Evolutionary conservation across 2,888 invertebrate species (phyloP).

Genomic region (Cenopis cana): DNA sequence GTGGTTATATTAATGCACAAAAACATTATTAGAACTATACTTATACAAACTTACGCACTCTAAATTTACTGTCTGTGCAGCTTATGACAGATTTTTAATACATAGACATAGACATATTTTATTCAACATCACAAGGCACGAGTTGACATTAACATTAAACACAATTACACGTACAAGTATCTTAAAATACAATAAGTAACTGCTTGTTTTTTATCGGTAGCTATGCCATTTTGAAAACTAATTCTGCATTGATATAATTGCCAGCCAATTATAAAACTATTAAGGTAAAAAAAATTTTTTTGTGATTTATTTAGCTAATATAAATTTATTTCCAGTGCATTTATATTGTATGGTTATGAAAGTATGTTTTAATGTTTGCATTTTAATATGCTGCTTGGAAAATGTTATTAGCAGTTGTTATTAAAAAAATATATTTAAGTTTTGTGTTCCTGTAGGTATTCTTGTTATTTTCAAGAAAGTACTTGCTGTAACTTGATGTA

Average conservation of each 20-base stretch:
- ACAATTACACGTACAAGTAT: no score
- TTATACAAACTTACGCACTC: no score
- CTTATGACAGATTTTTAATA: no score
- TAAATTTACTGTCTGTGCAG: no score
- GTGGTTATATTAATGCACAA: not conserved
- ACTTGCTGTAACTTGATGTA: no score
- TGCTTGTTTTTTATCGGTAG: not conserved
- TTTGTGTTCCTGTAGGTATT: not conserved
- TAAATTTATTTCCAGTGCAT: constrained; percentile 57
- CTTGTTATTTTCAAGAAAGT: not conserved
- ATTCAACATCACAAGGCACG: no score
- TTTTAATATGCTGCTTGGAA: constrained; percentile 46
- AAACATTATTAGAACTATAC: no score
- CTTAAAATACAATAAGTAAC: not conserved
- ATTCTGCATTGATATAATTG: not conserved
- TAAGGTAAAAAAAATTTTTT: constrained; percentile 38
- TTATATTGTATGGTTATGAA: constrained; percentile 55
- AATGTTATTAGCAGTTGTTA: not conserved
- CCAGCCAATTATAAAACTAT: constrained; percentile 1
- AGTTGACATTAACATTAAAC: no score
- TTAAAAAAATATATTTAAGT: not conserved
- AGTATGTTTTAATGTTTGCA: constrained; percentile 35
- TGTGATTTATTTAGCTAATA: constrained; percentile 48
- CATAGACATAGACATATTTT: no score
- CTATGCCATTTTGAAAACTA: not conserved